A percentile compares a stretch with the other conserved stretches of the same genome.
These are phyloP conservation scores for Semnornis frantzii DNA, from an alignment of 2,113 vertebrate genomes.

Conservation along the genomic window DNA sequence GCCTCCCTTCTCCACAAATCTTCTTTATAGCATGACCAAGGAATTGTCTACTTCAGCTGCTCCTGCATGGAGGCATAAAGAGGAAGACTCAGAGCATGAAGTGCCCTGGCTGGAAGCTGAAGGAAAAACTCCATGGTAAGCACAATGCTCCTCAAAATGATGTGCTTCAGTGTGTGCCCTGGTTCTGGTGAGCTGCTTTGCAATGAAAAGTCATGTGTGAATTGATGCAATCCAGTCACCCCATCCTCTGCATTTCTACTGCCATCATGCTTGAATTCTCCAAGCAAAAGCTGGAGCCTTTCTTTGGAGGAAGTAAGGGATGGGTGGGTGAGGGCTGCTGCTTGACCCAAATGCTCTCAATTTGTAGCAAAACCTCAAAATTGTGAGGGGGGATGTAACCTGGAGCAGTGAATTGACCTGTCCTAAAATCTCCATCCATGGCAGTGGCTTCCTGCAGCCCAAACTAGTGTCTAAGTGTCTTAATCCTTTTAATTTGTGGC, in stretches of 20 bases:
- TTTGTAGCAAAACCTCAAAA: not conserved
- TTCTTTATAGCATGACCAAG: not conserved
- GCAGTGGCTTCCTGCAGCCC: not conserved
- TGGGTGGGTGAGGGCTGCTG: not conserved
- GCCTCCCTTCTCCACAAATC: not conserved
- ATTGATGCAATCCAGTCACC: not conserved
- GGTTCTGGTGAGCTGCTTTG: not conserved
- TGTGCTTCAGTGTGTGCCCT: rapidly evolving
- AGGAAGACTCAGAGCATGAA: not conserved
- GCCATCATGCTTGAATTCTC: not conserved
- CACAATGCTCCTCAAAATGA: rapidly evolving
- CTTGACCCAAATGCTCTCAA: not conserved
- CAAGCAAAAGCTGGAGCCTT: not conserved
- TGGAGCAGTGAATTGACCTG: not conserved
- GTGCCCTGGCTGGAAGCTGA: not conserved
- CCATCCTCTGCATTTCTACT: not conserved
- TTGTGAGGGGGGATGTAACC: not conserved
- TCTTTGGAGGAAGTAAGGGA: not conserved
- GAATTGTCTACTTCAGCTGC: not conserved
- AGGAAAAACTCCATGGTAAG: not conserved
- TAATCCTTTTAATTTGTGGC: not conserved
- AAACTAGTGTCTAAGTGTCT: not conserved
- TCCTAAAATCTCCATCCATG: not conserved
- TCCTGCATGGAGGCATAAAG: not conserved
- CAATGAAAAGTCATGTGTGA: not conserved